A percentile compares a stretch with the other conserved stretches of the same genome.
These are phyloP conservation scores for Diadema setosum DNA, from an alignment of 35 echinoderm and acorn worm genomes.

Conservation along the genomic window DNA sequence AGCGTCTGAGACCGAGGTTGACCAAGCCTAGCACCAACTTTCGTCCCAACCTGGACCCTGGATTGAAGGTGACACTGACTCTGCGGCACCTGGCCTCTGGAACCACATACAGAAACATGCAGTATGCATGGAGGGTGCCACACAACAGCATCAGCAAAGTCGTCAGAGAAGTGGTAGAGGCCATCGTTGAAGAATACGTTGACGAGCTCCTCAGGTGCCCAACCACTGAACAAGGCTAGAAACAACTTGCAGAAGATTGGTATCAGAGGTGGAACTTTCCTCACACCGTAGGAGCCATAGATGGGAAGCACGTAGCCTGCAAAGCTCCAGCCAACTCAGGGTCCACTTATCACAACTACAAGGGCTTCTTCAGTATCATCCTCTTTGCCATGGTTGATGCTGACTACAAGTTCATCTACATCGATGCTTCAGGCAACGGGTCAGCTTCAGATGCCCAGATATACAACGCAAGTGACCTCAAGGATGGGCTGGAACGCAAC, in stretches of 20 bases:
- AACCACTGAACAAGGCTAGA: not conserved
- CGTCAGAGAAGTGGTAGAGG: slow-evolving; percentile 37
- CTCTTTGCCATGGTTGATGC: slow-evolving; percentile 29
- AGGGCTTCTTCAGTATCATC: slow-evolving; percentile 12
- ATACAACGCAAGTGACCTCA: slow-evolving; percentile 20
- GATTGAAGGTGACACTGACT: slow-evolving; percentile 28
- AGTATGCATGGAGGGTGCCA: slow-evolving; percentile 28
- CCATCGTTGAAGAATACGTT: slow-evolving; percentile 42
- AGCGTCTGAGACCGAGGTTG: not conserved
- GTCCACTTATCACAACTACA: slow-evolving; percentile 15
- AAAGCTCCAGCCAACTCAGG: slow-evolving; percentile 1
- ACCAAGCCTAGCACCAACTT: not conserved
- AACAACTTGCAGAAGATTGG: not conserved
- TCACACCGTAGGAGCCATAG: slow-evolving; percentile 45
- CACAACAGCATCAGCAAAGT: slow-evolving; percentile 29
- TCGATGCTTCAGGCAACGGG: not conserved
- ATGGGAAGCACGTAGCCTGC: slow-evolving; percentile 68
- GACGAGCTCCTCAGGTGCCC: slow-evolving; percentile 40
- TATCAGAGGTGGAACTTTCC: slow-evolving; percentile 67
- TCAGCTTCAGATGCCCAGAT: slow-evolving; percentile 17
- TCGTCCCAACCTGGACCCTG: not conserved
- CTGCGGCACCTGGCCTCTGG: slow-evolving; percentile 26
- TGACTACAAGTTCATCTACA: slow-evolving; percentile 28
- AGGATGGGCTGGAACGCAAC: slow-evolving; percentile 18
- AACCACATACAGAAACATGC: slow-evolving; percentile 40